Base-by-base conservation (phyloP, 2,113 vertebrate genomes). In the Prietella phreatophila region DNA sequence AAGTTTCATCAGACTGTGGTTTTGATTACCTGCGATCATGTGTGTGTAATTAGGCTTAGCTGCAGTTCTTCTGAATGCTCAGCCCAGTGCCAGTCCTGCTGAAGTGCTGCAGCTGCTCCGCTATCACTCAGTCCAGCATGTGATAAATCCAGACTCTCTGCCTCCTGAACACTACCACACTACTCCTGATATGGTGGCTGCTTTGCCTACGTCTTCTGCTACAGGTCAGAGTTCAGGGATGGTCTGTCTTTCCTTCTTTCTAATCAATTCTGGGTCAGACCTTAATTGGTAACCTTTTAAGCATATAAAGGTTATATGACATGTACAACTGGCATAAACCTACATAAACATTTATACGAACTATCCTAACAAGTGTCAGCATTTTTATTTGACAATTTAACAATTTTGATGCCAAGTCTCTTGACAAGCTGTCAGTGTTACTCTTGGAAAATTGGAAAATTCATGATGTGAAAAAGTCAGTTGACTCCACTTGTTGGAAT, bases 81-180 rank as follows among this genome's bases (percentile, higher is more conserved):
- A 88, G 84, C 95, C 95, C 1, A 92, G 73, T 10, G 90, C 95
- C 58, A 94, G 94, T 0, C 93, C 93, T 0, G 84, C 95, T 0
- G 95, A 97, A 88, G 91, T 98, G 63, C 95, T 97, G 65, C 97
- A 97, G 82, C 91, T 61, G 60, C 93, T 98, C 87, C 92, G 97
- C 85, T 92, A 63, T 86, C 94, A 96, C 4, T 95, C 97, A 63
- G n/a, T 92, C 91, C 95, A 95, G 87, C 90, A 93, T 0, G 79
- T 86, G 3, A 92, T 97, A 87, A 95, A 96, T 75, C 89, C 92
- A 0, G 92, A 85, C 2, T 89, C 95, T 92, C 93, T 98, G 88
- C 95, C 96, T 0, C 92, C 95, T 86, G 91, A 94, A 5, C 95
- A 97, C 88, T 90, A 91, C 20, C 92, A 96, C 22, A 87, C 94